Evolutionary conservation across 2,113 vertebrate species (phyloP).

Genomic region (Pelecanus crispus): DNA sequence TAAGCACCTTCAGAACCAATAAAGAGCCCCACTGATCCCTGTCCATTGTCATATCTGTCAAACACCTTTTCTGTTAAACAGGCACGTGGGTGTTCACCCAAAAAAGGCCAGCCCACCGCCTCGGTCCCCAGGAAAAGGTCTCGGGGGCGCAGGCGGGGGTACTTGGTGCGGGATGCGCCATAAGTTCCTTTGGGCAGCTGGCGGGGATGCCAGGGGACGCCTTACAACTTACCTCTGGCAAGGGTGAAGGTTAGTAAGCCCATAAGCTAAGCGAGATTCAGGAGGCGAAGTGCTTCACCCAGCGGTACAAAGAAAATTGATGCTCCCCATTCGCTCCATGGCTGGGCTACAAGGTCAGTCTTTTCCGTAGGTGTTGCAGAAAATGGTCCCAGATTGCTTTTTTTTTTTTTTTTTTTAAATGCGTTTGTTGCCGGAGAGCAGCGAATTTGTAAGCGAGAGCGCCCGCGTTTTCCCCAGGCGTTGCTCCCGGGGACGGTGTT

Average conservation of each 20-base stretch:
- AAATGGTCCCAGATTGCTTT: rapidly evolving
- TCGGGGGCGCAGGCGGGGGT: too few relatives aligned
- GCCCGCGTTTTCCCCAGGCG: rapidly evolving
- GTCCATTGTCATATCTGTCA: constrained; percentile 54
- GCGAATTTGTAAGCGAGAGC: rapidly evolving
- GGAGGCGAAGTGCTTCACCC: neutral
- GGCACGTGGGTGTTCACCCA: neutral
- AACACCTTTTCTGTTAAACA: neutral
- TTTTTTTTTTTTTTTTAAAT: rapidly evolving
- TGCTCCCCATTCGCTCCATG: rapidly evolving
- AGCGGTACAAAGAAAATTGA: rapidly evolving
- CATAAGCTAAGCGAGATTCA: rapidly evolving
- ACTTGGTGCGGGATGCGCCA: rapidly evolving
- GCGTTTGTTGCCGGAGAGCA: neutral
- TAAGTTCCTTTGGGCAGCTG: neutral
- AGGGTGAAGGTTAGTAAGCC: neutral
- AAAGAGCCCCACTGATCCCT: constrained; percentile 58
- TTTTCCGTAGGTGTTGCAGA: neutral
- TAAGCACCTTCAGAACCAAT: constrained; percentile 77
- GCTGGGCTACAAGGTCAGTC: neutral
- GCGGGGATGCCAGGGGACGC: neutral
- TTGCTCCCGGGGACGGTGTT: neutral
- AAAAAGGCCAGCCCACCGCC: rapidly evolving
- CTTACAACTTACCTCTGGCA: neutral
- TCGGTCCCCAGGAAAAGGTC: rapidly evolving